phyloP scores from a whole-genome alignment of 2,797 vertebrate genomes.

The Microctenopoma steveboyesi region DNA sequence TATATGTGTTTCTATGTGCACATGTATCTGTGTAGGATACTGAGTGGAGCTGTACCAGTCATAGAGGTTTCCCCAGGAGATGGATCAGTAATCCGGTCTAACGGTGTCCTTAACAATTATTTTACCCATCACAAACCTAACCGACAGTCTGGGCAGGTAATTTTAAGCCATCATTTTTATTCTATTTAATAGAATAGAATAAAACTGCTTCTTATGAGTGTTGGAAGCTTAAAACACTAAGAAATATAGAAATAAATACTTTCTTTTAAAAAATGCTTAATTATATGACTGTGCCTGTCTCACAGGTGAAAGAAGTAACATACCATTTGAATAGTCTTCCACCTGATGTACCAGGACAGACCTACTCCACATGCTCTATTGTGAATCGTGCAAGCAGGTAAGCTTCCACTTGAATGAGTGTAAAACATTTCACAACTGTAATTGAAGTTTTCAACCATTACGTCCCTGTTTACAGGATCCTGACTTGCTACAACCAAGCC shows the following conservation, averaged over 20 bases:
- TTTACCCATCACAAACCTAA: conserved; percentile 82
- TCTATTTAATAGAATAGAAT: not conserved
- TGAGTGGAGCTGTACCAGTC: conserved; percentile 74
- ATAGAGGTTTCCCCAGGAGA: conserved; percentile 90
- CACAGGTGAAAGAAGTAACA: conserved; percentile 72
- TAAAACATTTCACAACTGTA: not conserved
- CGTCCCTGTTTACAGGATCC: conserved; percentile 69
- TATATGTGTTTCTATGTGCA: no score
- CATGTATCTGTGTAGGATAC: conserved; percentile 79
- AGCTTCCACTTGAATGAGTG: conserved; percentile 10
- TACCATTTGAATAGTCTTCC: conserved; percentile 81
- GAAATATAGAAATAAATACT: not conserved
- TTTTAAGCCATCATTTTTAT: not conserved
- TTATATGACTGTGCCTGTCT: not conserved
- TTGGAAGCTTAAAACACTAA: not conserved
- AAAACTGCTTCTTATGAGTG: not conserved
- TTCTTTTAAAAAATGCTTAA: not conserved
- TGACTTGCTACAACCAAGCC: conserved; percentile 71
- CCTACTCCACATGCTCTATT: conserved; percentile 73
- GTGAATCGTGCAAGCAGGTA: conserved; percentile 80
- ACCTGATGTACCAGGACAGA: conserved; percentile 76
- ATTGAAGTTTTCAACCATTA: not conserved
- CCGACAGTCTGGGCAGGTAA: conserved; percentile 78
- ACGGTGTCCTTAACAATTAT: conserved; percentile 85
- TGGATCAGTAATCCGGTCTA: conserved; percentile 89